phyloP scores from a whole-genome alignment of 1,140 invertebrate genomes.

The Sarcophaga bullata region DNA sequence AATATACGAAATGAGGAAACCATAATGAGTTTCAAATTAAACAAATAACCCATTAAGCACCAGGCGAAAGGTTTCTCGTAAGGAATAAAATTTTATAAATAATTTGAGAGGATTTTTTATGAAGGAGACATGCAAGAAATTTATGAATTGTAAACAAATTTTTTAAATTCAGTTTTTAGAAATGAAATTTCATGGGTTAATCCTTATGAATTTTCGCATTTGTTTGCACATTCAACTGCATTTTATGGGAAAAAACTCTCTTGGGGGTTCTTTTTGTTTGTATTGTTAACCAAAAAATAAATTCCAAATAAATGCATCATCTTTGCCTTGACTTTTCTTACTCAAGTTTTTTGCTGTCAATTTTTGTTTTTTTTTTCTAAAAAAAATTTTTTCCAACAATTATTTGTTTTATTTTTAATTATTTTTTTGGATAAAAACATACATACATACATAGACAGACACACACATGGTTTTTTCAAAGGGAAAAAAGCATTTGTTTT shows the following conservation, averaged over 20 bases:
- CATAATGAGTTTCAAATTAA: neutral
- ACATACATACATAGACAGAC: too few relatives aligned
- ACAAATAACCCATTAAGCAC: neutral
- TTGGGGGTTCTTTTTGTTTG: neutral
- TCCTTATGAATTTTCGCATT: too few relatives aligned
- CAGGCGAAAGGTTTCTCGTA: neutral
- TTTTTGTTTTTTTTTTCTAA: neutral
- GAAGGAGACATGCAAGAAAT: too few relatives aligned
- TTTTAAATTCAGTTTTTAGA: neutral
- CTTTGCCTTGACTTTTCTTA: neutral
- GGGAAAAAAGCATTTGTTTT: neutral
- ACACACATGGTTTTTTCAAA: neutral
- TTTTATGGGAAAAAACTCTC: neutral
- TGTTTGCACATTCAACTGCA: neutral
- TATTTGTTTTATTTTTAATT: constrained; percentile 24
- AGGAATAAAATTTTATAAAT: neutral
- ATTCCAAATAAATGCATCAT: neutral
- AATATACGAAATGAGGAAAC: neutral
- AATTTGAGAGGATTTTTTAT: neutral
- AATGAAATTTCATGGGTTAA: too few relatives aligned
- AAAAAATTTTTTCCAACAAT: constrained; percentile 1
- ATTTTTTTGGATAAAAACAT: neutral
- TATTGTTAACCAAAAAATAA: neutral
- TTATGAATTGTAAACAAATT: neutral
- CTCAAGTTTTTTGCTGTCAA: too few relatives aligned